Percentiles rank a stretch among this genome's conserved stretches.
phyloP scores from a whole-genome alignment of 2,888 invertebrate genomes.

The Nezara viridula region DNA sequence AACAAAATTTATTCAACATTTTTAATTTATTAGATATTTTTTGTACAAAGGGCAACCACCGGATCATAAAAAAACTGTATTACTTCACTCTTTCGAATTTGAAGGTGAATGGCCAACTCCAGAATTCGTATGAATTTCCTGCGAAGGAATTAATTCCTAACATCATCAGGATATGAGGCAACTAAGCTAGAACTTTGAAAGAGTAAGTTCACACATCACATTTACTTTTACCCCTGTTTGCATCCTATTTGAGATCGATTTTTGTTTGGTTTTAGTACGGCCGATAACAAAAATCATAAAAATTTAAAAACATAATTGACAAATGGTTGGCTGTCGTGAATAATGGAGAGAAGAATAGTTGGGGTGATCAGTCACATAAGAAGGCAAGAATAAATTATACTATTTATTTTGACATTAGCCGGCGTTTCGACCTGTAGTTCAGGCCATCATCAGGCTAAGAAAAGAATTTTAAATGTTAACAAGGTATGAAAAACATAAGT shows the following conservation, averaged over 20 bases:
- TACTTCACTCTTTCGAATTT: background rate
- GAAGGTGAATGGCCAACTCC: slow-evolving; percentile 29
- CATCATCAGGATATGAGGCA: background rate
- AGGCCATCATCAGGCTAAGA: too few species aligned
- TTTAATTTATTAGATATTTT: background rate
- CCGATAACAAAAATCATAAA: background rate
- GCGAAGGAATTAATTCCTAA: background rate
- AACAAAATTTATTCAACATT: background rate
- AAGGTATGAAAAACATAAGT: too few species aligned
- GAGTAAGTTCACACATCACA: background rate
- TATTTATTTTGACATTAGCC: too few species aligned
- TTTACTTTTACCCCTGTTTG: background rate
- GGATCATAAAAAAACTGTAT: background rate
- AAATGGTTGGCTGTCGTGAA: too few species aligned
- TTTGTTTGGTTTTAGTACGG: background rate
- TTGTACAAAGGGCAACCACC: slow-evolving; percentile 4
- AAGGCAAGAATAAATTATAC: too few species aligned
- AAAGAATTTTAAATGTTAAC: too few species aligned
- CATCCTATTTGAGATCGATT: background rate
- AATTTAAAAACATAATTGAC: too few species aligned
- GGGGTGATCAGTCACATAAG: too few species aligned
- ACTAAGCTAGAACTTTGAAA: background rate
- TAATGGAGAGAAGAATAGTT: too few species aligned
- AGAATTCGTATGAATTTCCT: slow-evolving; percentile 7
- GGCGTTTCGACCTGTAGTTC: too few species aligned